Evolutionary conservation across 2,797 vertebrate genomes (phyloP).

Genomic region (Garrulus glandarius): DNA sequence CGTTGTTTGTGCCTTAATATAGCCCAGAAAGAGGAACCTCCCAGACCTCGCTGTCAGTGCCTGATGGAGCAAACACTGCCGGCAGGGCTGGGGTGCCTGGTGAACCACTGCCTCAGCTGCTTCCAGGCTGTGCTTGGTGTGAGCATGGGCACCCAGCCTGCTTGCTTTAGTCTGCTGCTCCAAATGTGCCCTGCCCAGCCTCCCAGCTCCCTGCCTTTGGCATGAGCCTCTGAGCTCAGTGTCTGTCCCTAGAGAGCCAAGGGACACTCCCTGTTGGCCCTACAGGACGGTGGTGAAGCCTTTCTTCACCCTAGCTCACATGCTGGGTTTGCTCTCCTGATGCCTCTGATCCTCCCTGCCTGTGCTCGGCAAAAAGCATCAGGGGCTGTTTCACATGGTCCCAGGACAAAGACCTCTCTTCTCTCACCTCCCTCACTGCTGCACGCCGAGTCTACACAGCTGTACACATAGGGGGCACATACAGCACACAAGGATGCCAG

Average conservation of each 20-base stretch:
- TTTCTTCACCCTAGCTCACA: neutral
- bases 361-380: neutral
- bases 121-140: accelerated
- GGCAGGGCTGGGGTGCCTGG: neutral
- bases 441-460: accelerated
- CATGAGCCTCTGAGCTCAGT: neutral
- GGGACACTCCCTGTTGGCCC: accelerated
- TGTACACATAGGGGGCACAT: neutral
- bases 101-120: accelerated
- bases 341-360: neutral
- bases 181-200: neutral
- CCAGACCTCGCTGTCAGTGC: neutral
- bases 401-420: neutral
- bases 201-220: neutral
- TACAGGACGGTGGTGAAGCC: neutral
- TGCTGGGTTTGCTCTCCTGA: neutral
- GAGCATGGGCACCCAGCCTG: neutral
- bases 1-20: neutral
- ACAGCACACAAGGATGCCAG: neutral
- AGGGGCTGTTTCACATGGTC: neutral
- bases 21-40: conserved; percentile 51
- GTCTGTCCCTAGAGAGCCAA: neutral
- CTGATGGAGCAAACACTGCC: neutral
- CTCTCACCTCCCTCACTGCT: neutral
- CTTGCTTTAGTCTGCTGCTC: accelerated